Conservation (phyloP, 1,140 invertebrate species). For the Papilio machaon region DNA sequence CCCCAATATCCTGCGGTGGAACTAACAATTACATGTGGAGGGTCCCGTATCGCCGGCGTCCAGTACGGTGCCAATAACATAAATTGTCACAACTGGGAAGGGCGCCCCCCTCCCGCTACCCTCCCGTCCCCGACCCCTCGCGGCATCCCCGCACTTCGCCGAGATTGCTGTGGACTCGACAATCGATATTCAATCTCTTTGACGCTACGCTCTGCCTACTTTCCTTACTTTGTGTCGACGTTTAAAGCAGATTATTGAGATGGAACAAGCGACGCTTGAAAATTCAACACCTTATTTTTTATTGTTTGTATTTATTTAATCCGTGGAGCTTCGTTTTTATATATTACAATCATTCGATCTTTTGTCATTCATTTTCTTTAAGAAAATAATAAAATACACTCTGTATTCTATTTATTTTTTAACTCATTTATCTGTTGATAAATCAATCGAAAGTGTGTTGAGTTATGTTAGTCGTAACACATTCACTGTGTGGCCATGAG, state of each 20-base stretch:
- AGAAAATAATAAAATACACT: too few relatives aligned
- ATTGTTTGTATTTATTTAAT: slow-evolving; percentile 38
- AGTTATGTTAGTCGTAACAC: slow-evolving; percentile 2
- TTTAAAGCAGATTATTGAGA: slow-evolving; percentile 72
- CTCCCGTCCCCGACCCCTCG: slow-evolving; percentile 24
- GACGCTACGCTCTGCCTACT: slow-evolving; percentile 74
- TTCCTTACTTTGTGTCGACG: slow-evolving; percentile 74
- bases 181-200: slow-evolving; percentile 82
- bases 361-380: background rate
- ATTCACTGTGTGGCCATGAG: background rate
- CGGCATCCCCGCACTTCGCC: slow-evolving; percentile 44
- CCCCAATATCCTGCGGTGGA: slow-evolving; percentile 78
- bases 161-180: slow-evolving; percentile 76
- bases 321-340: slow-evolving; percentile 1
- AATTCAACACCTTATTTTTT: slow-evolving; percentile 52
- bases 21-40: slow-evolving; percentile 77
- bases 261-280: slow-evolving; percentile 51
- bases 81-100: slow-evolving; percentile 76
- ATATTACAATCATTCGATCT: background rate
- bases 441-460: slow-evolving; percentile 5
- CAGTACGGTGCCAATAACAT: slow-evolving; percentile 75
- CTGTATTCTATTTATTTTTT: background rate
- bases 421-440: background rate
- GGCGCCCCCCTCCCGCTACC: slow-evolving; percentile 47
- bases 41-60: slow-evolving; percentile 70